Evolutionary conservation across 2,888 invertebrate genomes (phyloP).

Genomic region (Erynnis tages): DNA sequence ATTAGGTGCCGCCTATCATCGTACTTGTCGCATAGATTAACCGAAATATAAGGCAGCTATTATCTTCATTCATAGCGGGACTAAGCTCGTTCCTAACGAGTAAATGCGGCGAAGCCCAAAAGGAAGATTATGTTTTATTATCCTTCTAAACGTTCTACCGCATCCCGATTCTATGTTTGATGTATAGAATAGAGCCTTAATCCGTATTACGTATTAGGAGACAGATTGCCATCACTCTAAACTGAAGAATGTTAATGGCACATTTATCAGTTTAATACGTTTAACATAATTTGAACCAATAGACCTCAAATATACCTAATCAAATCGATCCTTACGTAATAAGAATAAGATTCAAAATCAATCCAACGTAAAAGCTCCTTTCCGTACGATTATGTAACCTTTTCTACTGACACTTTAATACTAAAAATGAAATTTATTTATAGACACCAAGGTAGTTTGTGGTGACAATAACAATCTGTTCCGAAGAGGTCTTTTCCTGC

Average conservation of each 20-base stretch:
- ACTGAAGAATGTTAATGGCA: slow-evolving; percentile 66
- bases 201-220: slow-evolving; percentile 29
- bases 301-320: too few relatives aligned
- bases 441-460: slow-evolving; percentile 34
- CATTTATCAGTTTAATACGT: slow-evolving; percentile 56
- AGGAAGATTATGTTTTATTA: too few relatives aligned
- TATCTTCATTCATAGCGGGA: too few relatives aligned
- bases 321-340: not conserved
- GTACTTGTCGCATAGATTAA: too few relatives aligned
- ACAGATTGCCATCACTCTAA: slow-evolving; percentile 35
- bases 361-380: not conserved
- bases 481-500: slow-evolving; percentile 17
- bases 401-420: slow-evolving; percentile 37
- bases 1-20: too few relatives aligned
- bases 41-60: too few relatives aligned
- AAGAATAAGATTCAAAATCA: slow-evolving; percentile 16
- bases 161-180: too few relatives aligned
- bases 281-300: too few relatives aligned
- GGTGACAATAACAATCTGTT: slow-evolving; percentile 24
- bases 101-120: too few relatives aligned
- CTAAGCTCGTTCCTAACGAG: too few relatives aligned
- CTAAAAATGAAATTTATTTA: slow-evolving; percentile 53
- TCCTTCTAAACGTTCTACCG: too few relatives aligned
- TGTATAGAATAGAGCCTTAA: slow-evolving; percentile 22
- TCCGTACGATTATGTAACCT: not conserved